Evolutionary conservation across 2,113 vertebrate genomes (phyloP), one percentile per base, ranked within the genome.

Genomic region (Petromus typicus): DNA sequence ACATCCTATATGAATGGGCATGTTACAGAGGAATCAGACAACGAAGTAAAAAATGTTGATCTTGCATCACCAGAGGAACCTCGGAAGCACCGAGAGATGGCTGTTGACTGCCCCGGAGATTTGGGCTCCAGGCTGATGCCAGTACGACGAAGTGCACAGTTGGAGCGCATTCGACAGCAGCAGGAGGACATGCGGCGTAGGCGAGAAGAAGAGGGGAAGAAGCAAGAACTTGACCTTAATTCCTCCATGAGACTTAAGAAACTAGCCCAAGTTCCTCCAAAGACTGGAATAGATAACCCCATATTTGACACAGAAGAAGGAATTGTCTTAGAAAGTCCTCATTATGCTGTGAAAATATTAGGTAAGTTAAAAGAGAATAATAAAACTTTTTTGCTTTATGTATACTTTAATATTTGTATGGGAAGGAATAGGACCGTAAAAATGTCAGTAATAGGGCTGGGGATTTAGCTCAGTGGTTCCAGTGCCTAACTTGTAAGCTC

Each of bases 21-120:
- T 97, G 98, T 99, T 94, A 98, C 98, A 96, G 99, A 99, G 97
- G 99, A 99, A 98, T 98, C 99, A 82, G 99, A 99, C 79, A 98
- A 75, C 92, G 99, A 98, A 96, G 98, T 98, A 94, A 99, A 98
- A 97, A 98, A 97, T 97, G 98, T 98, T 97, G 98, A 98, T 97
- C 98, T 99, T 97, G 95, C 95, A 89, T 98, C 96, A 95, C 93
- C 96, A 95, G 99, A 98, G 86, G 99, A 99, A 69, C 94, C 98
- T 95, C 98, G 98, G 96, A 99, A 98, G 96, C 99, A 99, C 96
- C 98, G 99, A 97, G 99, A 99, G 97, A 99, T 99, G 98, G 99
- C 99, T 30, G 99, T 99, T 79, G 99, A 99, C 97, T 99, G 99
- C 97, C 99, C 99, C 0, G 99, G 99, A 90, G 99, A 99, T 51